phyloP scores from a whole-genome alignment of 2,797 vertebrate genomes.

The Yasuhikotakia modesta region DNA sequence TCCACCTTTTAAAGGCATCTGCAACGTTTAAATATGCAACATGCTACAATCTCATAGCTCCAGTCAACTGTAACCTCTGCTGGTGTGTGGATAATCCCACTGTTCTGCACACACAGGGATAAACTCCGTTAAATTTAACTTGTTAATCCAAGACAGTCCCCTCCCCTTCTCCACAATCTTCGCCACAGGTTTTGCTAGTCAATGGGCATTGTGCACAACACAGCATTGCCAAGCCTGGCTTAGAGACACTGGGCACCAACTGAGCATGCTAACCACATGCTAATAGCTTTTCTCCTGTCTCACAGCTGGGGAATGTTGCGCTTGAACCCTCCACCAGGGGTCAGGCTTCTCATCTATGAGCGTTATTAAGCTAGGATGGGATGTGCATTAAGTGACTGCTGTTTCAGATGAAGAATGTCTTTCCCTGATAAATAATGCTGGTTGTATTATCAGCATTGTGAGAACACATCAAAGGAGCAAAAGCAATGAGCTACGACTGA shows the following conservation, averaged over 20 bases:
- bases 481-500: neutral
- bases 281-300: slow-evolving; percentile 34
- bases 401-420: neutral
- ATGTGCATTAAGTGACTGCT: neutral
- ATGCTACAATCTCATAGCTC: slow-evolving; percentile 56
- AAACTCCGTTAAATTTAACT: slow-evolving; percentile 80
- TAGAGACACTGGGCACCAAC: slow-evolving; percentile 31
- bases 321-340: slow-evolving; percentile 33
- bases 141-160: slow-evolving; percentile 72
- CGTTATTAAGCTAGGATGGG: neutral
- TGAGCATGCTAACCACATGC: slow-evolving; percentile 52
- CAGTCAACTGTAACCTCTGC: slow-evolving; percentile 63
- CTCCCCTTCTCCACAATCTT: slow-evolving; percentile 29
- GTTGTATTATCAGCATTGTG: neutral
- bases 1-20: slow-evolving; percentile 26
- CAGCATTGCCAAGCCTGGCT: slow-evolving; percentile 28
- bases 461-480: neutral
- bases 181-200: slow-evolving; percentile 7
- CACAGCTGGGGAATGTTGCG: slow-evolving; percentile 19
- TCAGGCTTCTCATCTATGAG: slow-evolving; percentile 19
- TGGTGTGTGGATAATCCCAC: slow-evolving; percentile 73
- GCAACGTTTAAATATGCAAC: slow-evolving; percentile 57
- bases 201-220: slow-evolving; percentile 24
- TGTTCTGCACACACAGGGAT: slow-evolving; percentile 79
- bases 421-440: neutral